phyloP scores from a whole-genome alignment of 2,113 vertebrate species.

The Coptodon rendalli region DNA sequence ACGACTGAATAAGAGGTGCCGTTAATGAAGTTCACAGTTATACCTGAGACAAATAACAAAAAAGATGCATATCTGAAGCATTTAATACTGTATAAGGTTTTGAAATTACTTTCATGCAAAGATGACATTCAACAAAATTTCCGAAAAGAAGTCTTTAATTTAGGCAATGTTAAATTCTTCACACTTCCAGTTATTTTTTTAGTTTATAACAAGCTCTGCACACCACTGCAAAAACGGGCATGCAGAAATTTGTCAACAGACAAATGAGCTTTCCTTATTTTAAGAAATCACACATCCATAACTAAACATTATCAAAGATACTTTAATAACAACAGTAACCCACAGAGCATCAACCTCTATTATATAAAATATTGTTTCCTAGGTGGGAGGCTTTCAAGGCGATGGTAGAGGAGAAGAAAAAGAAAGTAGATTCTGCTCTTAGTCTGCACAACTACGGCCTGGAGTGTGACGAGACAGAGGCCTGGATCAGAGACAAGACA shows the following conservation, averaged over 20 bases:
- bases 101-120: neutral
- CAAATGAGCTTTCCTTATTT: neutral
- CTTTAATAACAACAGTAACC: neutral
- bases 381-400: slow-evolving; percentile 88
- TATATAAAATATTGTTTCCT: neutral
- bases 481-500: slow-evolving; percentile 89
- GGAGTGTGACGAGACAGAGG: slow-evolving; percentile 87
- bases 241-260: neutral
- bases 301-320: neutral
- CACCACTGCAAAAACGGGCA: neutral
- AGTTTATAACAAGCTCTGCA: neutral
- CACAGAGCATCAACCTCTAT: neutral
- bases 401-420: slow-evolving; percentile 78
- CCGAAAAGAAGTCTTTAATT: neutral
- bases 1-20: slow-evolving; percentile 83
- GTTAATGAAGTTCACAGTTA: neutral
- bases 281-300: neutral
- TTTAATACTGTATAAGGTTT: neutral
- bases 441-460: slow-evolving; percentile 86
- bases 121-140: neutral
- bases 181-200: neutral
- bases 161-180: neutral
- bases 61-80: neutral
- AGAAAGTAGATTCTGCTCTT: slow-evolving; percentile 79
- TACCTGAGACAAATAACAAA: neutral